Base-by-base conservation (phyloP, 2,888 invertebrate genomes). In the Diogma glabrata region DNA sequence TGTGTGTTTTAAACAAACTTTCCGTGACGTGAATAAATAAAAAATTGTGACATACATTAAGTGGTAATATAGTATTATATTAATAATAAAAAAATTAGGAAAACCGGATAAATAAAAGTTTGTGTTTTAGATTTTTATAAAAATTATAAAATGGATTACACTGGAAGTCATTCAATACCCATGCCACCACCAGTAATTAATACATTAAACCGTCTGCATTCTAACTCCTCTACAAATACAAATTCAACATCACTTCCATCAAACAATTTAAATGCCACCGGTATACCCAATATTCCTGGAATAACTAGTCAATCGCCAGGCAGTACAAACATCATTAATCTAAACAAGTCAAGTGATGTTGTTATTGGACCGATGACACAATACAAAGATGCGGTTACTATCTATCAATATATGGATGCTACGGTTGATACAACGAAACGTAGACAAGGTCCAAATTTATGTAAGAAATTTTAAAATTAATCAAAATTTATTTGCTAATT, bases 321-420 rank as follows among this genome's bases (percentile, higher is more conserved):
- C 22, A 23, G 43, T 22, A 22, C 65, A 50, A 68, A 60, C 56
- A 66, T 69, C 33, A 68, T 75, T 22, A 73, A 72, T 56, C 58
- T 75, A 20, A 70, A 72, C 20, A 69, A 73, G 57, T 75, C 74
- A 2, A 68, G 64, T 53, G 74, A 74, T 60, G 74, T 75, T 47
- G 71, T 74, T 23, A 72, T 75, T 50, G 75, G 74, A 2, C 72
- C 74, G 20, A 71, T 73, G 63, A 74, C 74, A 50, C 74, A 75
- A 53, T 74, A 73, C 54, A 71, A 73, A 57, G 74, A 73, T 23
- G 72, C 74, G n/a, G 74, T 75, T 6, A 74, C 72, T 8, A 75
- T 75, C 54, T 71, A 72, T 53, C 71, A 71, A 53, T 70, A 70
- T 51, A 67, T 67, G 66, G 71, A 70, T 51, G 67, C 66, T 40